Evolutionary conservation across 2,888 invertebrate species (phyloP).

Genomic region (Pyrrhosoma nymphula): DNA sequence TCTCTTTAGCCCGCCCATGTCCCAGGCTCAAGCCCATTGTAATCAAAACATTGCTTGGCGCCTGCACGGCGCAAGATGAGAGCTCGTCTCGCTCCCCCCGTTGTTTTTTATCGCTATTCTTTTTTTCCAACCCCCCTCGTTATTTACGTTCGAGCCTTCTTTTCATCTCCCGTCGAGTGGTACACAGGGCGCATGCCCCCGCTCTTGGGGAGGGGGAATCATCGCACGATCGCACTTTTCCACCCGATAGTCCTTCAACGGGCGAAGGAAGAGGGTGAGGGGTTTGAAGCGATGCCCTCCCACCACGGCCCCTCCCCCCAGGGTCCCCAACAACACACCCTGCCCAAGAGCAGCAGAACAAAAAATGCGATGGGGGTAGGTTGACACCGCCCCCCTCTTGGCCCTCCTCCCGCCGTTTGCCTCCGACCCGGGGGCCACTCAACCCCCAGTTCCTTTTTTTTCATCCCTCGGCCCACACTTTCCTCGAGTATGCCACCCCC

Average conservation of each 20-base stretch:
- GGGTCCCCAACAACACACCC: neutral
- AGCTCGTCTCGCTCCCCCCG: neutral
- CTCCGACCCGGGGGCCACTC: conserved; percentile 74
- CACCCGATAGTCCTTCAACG: conserved; percentile 28
- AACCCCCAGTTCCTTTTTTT: conserved; percentile 76
- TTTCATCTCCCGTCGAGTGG: neutral
- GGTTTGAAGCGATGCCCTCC: neutral
- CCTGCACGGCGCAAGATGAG: neutral
- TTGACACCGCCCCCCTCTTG: conserved; percentile 75
- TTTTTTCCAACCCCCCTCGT: neutral
- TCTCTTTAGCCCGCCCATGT: neutral
- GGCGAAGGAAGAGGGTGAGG: neutral
- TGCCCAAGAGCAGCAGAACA: neutral
- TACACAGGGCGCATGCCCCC: neutral
- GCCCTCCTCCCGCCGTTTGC: conserved; percentile 77
- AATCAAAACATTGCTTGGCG: neutral
- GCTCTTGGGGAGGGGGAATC: neutral
- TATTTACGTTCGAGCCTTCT: neutral
- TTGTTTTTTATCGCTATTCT: neutral
- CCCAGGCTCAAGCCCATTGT: neutral
- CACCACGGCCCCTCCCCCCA: neutral
- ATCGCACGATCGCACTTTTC: conserved; percentile 19
- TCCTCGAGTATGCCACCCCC: neutral
- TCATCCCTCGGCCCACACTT: neutral
- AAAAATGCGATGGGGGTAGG: neutral